phyloP scores from a whole-genome alignment of 1,140 invertebrate genomes.

The Aphelenchoides fujianensis region DNA sequence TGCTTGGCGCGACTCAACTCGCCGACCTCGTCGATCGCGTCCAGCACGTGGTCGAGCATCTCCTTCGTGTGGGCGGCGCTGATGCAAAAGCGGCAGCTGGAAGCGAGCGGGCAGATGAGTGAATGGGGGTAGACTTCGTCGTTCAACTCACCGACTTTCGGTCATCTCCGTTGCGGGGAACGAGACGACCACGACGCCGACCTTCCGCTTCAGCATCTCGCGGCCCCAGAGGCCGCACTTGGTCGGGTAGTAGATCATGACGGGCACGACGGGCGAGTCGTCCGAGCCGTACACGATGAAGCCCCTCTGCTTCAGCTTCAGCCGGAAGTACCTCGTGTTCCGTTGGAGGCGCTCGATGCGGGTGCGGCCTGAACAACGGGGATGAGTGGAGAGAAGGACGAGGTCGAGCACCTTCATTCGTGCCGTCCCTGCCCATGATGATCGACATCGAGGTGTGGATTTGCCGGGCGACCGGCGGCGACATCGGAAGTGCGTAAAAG shows the following conservation, averaged over 20 bases:
- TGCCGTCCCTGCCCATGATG: conserved; percentile 81
- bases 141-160: conserved; percentile 63
- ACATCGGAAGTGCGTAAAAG: conserved; percentile 82
- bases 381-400: conserved; percentile 24
- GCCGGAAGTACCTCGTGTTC: conserved; percentile 83
- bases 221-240: conserved; percentile 79
- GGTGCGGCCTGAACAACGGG: conserved; percentile 66
- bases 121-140: too few relatives aligned
- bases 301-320: conserved; percentile 80
- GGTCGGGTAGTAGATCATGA: conserved; percentile 87
- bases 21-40: conserved; percentile 50
- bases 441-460: conserved; percentile 82
- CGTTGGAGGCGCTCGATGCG: conserved; percentile 75
- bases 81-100: conserved; percentile 88
- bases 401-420: conserved; percentile 70
- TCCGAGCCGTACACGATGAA: conserved; percentile 93
- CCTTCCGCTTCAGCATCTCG: conserved; percentile 74
- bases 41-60: conserved; percentile 78
- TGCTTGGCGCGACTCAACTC: conserved; percentile 56
- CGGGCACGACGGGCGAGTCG: conserved; percentile 91
- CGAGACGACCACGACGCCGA: conserved; percentile 91
- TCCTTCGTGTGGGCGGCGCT: conserved; percentile 92
- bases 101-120: not conserved
- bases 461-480: conserved; percentile 83
- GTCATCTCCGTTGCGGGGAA: conserved; percentile 96